Evolutionary conservation across 2,888 invertebrate genomes (phyloP).

Genomic region (Cordylochernes scorpioides): DNA sequence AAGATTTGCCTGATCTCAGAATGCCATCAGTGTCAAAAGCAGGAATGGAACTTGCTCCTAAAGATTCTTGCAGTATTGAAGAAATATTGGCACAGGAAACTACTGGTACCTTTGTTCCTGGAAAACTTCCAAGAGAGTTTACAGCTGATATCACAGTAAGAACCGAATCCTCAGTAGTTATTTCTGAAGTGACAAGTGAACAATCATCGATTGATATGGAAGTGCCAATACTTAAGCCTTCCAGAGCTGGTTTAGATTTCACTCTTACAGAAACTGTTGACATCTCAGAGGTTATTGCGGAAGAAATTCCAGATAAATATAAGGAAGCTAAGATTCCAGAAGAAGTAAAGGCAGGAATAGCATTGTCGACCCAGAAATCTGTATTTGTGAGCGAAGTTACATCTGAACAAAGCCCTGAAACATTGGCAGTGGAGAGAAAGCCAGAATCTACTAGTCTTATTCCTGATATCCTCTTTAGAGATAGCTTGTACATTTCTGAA

Average conservation of each 20-base stretch:
- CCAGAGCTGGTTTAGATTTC: slow-evolving; percentile 5
- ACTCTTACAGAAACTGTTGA: slow-evolving; percentile 10
- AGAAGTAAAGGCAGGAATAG: slow-evolving; percentile 9
- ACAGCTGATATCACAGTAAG: slow-evolving; percentile 6
- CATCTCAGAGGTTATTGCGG: slow-evolving; percentile 10
- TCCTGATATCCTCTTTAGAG: too few species aligned
- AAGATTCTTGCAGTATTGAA: slow-evolving; percentile 6
- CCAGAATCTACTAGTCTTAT: too few species aligned
- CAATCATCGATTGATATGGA: slow-evolving; percentile 6
- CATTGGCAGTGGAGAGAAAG: slow-evolving; percentile 4
- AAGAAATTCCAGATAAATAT: slow-evolving; percentile 9
- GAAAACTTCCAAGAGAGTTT: slow-evolving; percentile 8
- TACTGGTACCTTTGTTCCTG: slow-evolving; percentile 8
- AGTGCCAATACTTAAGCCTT: slow-evolving; percentile 6
- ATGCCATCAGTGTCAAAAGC: slow-evolving; percentile 8
- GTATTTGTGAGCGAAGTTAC: slow-evolving; percentile 9
- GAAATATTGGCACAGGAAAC: slow-evolving; percentile 8
- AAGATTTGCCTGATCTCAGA: slow-evolving; percentile 4
- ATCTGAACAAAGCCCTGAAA: slow-evolving; percentile 6
- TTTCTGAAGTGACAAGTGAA: slow-evolving; percentile 13
- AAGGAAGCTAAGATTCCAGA: slow-evolving; percentile 7
- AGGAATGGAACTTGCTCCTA: slow-evolving; percentile 4
- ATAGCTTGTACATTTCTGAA: slow-evolving; percentile 6
- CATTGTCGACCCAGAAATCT: slow-evolving; percentile 7
- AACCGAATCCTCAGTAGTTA: slow-evolving; percentile 10